A percentile compares a stretch with the other conserved stretches of the same genome.
Conservation (phyloP, 2,113 vertebrate species). For the Rhynchomys soricoides region DNA sequence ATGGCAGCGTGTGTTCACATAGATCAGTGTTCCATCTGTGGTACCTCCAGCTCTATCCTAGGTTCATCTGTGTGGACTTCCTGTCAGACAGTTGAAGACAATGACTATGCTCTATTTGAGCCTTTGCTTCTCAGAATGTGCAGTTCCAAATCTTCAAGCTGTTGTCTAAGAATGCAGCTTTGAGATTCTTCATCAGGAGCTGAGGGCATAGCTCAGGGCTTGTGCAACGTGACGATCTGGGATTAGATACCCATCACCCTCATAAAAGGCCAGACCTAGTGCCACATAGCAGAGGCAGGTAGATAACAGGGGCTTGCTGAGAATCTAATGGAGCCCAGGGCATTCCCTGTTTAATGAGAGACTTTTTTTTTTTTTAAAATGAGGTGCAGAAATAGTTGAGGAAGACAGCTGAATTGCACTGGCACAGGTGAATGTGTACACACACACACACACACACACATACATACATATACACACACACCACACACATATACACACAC, state of each 20-base stretch:
- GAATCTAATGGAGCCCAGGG: background rate
- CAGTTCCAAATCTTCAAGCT: no score
- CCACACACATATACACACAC: background rate
- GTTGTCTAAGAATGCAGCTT: background rate
- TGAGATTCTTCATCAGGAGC: background rate
- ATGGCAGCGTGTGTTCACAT: background rate
- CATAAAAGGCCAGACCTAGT: background rate
- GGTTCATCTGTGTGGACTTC: background rate
- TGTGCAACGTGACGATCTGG: background rate
- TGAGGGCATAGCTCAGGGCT: background rate
- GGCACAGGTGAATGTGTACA: background rate
- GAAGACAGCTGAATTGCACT: background rate
- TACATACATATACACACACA: background rate
- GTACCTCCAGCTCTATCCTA: rapidly evolving
- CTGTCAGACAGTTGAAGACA: background rate
- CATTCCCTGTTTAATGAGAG: no score
- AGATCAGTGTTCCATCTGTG: background rate
- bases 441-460: background rate
- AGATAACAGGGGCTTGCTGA: background rate
- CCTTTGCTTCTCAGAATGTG: background rate
- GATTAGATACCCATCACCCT: no score
- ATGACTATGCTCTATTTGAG: background rate
- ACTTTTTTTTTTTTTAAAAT: background rate
- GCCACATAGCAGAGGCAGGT: background rate
- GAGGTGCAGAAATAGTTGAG: background rate